Conservation (phyloP, 2,888 invertebrate species). For the Leptopilina syphax region DNA sequence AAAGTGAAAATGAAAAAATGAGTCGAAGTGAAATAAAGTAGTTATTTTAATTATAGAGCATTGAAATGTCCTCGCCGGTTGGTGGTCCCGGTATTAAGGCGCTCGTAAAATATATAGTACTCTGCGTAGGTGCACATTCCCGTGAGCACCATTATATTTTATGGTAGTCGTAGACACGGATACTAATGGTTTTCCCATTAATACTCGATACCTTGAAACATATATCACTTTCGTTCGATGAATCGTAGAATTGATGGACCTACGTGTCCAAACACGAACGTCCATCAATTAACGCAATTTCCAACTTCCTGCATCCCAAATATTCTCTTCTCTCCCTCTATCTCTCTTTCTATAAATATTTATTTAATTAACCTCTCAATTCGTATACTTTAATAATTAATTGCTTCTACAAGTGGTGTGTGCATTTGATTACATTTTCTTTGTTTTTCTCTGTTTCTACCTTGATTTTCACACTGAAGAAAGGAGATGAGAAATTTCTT, state of each 20-base stretch:
- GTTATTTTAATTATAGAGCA: slow-evolving; percentile 36
- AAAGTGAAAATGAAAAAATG: slow-evolving; percentile 24
- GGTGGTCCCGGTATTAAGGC: slow-evolving; percentile 24
- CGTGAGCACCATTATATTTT: slow-evolving; percentile 38
- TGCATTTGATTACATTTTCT: no score
- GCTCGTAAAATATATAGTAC: slow-evolving; percentile 29
- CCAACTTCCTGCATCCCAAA: slow-evolving; percentile 11
- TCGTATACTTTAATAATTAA: no score
- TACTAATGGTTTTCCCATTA: slow-evolving; percentile 43
- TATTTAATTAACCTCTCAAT: not conserved
- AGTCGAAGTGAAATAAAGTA: not conserved
- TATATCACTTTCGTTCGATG: slow-evolving; percentile 41
- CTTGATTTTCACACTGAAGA: no score
- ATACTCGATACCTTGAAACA: slow-evolving; percentile 32
- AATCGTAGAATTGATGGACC: slow-evolving; percentile 43
- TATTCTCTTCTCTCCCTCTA: no score
- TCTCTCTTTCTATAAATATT: slow-evolving; percentile 21
- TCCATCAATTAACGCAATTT: slow-evolving; percentile 30
- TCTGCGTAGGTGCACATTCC: slow-evolving; percentile 35
- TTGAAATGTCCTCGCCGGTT: slow-evolving; percentile 29
- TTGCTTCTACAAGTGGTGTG: no score
- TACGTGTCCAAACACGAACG: slow-evolving; percentile 21
- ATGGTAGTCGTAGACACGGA: slow-evolving; percentile 36
- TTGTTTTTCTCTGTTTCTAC: no score
- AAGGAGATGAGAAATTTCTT: no score